Percentiles rank a stretch among this genome's conserved stretches.
phyloP scores from a whole-genome alignment of 2,113 vertebrate genomes.

The Malurus cyaneus region DNA sequence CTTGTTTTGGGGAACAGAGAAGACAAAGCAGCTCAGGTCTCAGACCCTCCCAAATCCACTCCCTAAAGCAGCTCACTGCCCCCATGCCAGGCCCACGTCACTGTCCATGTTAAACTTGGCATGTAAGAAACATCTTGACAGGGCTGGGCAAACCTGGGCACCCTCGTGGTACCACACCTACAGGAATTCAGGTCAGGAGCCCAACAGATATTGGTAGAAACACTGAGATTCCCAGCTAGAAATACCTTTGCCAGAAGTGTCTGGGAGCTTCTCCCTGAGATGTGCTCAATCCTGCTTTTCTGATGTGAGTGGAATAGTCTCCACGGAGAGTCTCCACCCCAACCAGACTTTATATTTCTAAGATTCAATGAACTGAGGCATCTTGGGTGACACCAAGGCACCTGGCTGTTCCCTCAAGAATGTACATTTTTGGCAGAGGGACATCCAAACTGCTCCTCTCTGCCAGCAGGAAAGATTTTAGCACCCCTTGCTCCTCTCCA shows the following conservation, averaged over 20 bases:
- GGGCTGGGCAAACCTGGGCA: not conserved
- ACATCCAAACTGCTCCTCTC: not conserved
- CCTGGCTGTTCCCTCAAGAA: not conserved
- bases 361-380: not conserved
- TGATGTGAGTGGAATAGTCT: not conserved
- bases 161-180: not conserved
- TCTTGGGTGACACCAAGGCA: not conserved
- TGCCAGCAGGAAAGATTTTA: not conserved
- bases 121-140: not conserved
- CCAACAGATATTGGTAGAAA: not conserved
- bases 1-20: not conserved
- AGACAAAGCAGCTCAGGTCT: not conserved
- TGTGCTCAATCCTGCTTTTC: not conserved
- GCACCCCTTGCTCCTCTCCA: not conserved
- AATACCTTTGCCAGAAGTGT: not conserved
- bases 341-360: not conserved
- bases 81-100: not conserved
- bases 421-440: not conserved
- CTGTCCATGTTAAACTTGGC: not conserved
- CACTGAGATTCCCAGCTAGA: not conserved
- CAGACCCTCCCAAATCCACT: not conserved
- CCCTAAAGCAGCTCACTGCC: not conserved
- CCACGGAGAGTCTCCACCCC: not conserved
- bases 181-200: not conserved
- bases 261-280: not conserved